Conservation (phyloP, 1,140 invertebrate species). For the Trichonephila clavata region DNA sequence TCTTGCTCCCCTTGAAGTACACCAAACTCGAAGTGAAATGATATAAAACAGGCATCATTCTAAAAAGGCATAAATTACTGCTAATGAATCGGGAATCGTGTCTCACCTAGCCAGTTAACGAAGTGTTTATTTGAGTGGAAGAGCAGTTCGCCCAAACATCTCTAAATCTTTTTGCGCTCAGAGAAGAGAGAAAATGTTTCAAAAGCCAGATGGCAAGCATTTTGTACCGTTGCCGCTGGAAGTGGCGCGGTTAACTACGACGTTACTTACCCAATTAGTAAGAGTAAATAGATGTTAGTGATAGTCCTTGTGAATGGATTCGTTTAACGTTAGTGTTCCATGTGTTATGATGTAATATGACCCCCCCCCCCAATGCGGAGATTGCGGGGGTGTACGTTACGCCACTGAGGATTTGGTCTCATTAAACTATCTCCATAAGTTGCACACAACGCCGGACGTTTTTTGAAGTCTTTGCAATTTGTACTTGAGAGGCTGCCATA, state of each 20-base stretch:
- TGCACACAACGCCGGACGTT: too few relatives aligned
- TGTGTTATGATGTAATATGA: neutral
- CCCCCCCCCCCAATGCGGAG: too few relatives aligned
- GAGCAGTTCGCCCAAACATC: slow-evolving; percentile 40
- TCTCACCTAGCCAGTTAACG: slow-evolving; percentile 65
- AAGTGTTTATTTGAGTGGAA: slow-evolving; percentile 68
- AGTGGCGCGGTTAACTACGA: neutral
- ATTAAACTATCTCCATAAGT: too few relatives aligned
- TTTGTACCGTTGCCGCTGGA: slow-evolving; percentile 37
- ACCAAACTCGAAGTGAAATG: neutral
- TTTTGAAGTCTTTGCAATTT: too few relatives aligned
- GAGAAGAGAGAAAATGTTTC: neutral
- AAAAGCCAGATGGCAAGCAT: slow-evolving; percentile 39
- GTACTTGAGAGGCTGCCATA: too few relatives aligned
- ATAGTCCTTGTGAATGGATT: neutral
- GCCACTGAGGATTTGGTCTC: too few relatives aligned
- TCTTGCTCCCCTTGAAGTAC: neutral
- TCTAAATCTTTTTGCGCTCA: slow-evolving; percentile 53
- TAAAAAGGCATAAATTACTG: slow-evolving; percentile 58
- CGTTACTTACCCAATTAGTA: slow-evolving; percentile 42
- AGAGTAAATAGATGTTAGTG: neutral
- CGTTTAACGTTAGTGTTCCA: neutral
- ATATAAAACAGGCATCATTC: slow-evolving; percentile 58
- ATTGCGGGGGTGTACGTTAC: too few relatives aligned
- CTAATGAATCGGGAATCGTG: slow-evolving; percentile 61